Base-by-base conservation (phyloP, 2,888 invertebrate genomes). In the Apodemia zela region DNA sequence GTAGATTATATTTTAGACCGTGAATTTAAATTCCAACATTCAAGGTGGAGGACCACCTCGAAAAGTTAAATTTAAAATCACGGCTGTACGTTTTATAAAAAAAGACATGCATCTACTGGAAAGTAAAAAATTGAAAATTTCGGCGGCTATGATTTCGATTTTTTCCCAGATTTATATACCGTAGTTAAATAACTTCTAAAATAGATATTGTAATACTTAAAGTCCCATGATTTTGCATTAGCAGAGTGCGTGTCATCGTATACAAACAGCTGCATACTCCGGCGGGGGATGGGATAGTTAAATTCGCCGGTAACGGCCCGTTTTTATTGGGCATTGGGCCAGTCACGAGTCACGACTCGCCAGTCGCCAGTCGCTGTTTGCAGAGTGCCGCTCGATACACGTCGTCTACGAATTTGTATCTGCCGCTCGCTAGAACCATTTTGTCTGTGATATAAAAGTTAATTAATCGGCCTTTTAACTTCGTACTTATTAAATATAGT, bases 361-460 rank as follows among this genome's bases (percentile, higher is more conserved):
- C 47, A n/a, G 47, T 17, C 49, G 21, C n/a, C 51, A 33, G 60
- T 65, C 61, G 25, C 65, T 63, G 64, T 15, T n/a, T 15, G 15
- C 15, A 61, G 63, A 60, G 57, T n/a, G 60, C 18, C 38, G 67
- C 58, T 61, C 54, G 62, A 42, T 60, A 25, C 33, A 51, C 61
- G 35, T 61, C 45, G 21, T 8, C 33, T 33, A 33, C 33, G 8
- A 33, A 33, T 33, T 15, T 29, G 18, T 45, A 60, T 59, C 62
- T 38, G 21, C 59, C 57, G 54, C 57, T 42, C 51, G 47, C 49
- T 60, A 33, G 47, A 62, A 61, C 60, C 63, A 38, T 61, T 63
- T 51, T 65, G 49, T 64, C 68, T 66, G 68, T 68, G 66, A 68
- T 68, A 65, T 42, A 60, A 42, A 59, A 57, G 21, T 21, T 21